Base-by-base conservation (phyloP, 2,888 invertebrate species). In the Alitta virens region DNA sequence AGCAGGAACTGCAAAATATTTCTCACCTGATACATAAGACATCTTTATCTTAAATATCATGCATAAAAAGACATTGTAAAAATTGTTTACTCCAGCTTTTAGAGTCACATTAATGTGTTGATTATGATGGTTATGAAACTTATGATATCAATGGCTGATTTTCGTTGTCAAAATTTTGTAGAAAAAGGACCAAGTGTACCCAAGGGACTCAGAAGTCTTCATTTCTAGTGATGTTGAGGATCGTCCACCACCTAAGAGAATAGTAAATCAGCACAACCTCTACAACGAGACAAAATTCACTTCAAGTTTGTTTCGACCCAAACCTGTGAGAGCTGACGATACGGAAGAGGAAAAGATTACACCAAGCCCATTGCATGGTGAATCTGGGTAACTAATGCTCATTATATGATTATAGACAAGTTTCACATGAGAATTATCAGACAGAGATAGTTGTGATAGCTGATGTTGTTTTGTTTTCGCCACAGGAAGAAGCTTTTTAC, bases 251-350 rank as follows among this genome's bases (percentile, higher is more conserved):
- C 75, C 78, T 1, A 66, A 75, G 26, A 65, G 79, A 33, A 70
- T 80, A n/a, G 78, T 74, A 1, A 74, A 79, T 63, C 79, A 80
- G 68, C 64, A 75, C 16, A 76, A 76, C 62, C 72, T 80, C 23
- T 65, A 72, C 46, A 71, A 77, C 26, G 78, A 79, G 60, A 79
- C 78, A 26, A 77, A 76, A 63, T 72, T 79, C 46, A 64, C 69
- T 14, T 67, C 67, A 0, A 73, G 74, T 40, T 66, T 79, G 50
- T 79, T 74, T 64, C 63, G 71, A 46, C 72, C 75, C 42, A 68
- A 71, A 27, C 54, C 53, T 2, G 50, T 50, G 18, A n/a, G 42
- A 40, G 12, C 51, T 16, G 26, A 5, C 7, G 46, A 46, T 7
- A 46, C 7, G 3, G 3, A n/a, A 16, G 46, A 46, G 5, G 21